These are phyloP conservation scores for Conops quadrifasciatus DNA, from an alignment of 2,888 invertebrate species.

Conservation along the genomic window DNA sequence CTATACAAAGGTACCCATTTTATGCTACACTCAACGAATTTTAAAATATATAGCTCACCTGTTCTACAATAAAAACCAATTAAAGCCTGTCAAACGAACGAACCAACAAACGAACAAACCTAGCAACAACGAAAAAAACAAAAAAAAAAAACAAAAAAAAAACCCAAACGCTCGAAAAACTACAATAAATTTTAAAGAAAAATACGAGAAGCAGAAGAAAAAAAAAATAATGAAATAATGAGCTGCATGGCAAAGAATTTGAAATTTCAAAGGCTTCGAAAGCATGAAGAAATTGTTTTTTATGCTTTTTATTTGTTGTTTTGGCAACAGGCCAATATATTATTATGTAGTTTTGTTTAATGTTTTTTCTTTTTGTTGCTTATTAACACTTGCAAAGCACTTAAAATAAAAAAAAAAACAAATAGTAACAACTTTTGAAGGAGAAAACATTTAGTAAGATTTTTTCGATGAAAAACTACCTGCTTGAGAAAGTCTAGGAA, in stretches of 20 bases:
- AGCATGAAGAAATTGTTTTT: conserved; percentile 32
- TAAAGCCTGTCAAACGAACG: conserved; percentile 32
- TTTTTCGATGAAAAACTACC: neutral
- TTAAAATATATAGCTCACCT: conserved; percentile 32
- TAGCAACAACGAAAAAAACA: too few relatives aligned
- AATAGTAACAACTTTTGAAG: neutral
- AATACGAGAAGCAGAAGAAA: neutral
- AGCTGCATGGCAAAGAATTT: conserved; percentile 23
- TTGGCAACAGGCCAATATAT: conserved; percentile 17
- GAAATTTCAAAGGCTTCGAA: conserved; percentile 35
- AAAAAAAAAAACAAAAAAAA: neutral
- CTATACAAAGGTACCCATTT: too few relatives aligned
- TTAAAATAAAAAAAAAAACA: neutral
- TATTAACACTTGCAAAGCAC: neutral
- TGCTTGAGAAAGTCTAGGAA: neutral
- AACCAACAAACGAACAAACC: neutral
- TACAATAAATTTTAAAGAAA: neutral
- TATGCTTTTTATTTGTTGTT: conserved; percentile 22
- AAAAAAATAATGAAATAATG: neutral
- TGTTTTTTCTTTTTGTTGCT: neutral
- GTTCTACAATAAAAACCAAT: conserved; percentile 36
- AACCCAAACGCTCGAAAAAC: neutral
- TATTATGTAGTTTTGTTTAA: neutral
- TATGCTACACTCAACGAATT: conserved; percentile 17
- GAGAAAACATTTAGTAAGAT: neutral